These are phyloP conservation scores for Drosophila simulans DNA, from an alignment of 1,140 invertebrate genomes.

Conservation along the genomic window DNA sequence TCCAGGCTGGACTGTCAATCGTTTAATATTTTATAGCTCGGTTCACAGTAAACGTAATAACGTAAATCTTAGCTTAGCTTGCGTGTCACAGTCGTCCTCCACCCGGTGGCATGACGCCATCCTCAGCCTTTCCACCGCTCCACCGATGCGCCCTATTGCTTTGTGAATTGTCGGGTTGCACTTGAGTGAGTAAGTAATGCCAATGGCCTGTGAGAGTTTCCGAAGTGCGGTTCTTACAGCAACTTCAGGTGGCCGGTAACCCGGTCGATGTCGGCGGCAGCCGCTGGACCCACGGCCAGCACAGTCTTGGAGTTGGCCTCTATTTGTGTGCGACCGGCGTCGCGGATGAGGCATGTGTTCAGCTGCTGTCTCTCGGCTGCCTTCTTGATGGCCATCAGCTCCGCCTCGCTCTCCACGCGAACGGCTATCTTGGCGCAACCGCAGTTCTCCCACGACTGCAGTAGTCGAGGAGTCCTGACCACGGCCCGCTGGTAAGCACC, in stretches of 20 bases:
- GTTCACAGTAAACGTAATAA: constrained; percentile 58
- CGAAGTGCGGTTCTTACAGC: constrained; percentile 85
- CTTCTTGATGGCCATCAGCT: constrained; percentile 88
- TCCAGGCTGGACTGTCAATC: constrained; percentile 30
- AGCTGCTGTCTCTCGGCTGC: constrained; percentile 89
- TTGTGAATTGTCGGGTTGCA: constrained; percentile 45
- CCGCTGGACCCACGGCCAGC: constrained; percentile 95
- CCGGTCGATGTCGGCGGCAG: constrained; percentile 89
- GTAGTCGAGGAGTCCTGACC: constrained; percentile 86
- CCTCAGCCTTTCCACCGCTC: constrained; percentile 9
- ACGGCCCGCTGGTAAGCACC: constrained; percentile 90
- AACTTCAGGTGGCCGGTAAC: constrained; percentile 95
- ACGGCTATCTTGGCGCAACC: constrained; percentile 94
- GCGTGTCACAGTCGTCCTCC: constrained; percentile 53
- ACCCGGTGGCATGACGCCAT: constrained; percentile 13
- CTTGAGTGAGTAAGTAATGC: constrained; percentile 25
- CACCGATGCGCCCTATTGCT: constrained; percentile 57
- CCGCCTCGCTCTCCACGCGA: constrained; percentile 89
- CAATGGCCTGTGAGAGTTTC: constrained; percentile 24
- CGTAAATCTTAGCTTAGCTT: constrained; percentile 59
- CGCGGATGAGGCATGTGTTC: constrained; percentile 90
- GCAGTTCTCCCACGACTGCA: constrained; percentile 90
- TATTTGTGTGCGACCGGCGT: constrained; percentile 96
- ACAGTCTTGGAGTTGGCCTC: constrained; percentile 94
- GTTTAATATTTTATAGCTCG: constrained; percentile 67